phyloP scores from a whole-genome alignment of 2,113 vertebrate species.

The Corythaeola cristata region DNA sequence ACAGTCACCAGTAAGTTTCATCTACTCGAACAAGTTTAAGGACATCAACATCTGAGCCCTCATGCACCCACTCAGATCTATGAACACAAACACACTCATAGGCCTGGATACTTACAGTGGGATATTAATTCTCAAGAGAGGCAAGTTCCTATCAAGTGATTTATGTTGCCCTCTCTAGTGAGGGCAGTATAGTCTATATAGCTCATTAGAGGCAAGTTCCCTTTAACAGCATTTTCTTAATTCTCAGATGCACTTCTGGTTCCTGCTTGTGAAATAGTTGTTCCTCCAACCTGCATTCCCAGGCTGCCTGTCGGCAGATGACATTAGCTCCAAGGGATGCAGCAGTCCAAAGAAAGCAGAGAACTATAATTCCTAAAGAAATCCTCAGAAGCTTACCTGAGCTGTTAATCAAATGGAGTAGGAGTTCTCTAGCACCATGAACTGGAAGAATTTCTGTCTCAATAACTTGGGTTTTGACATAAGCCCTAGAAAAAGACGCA shows the following conservation, averaged over 20 bases:
- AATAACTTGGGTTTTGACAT: slow-evolving; percentile 14
- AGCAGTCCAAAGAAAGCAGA: background rate
- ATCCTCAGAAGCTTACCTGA: slow-evolving; percentile 1
- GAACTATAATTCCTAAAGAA: slow-evolving; percentile 1
- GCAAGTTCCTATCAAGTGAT: background rate
- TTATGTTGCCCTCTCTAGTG: background rate
- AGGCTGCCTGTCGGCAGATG: background rate
- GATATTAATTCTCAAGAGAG: background rate
- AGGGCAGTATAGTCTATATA: background rate
- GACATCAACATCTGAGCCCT: background rate
- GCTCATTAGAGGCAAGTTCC: background rate
- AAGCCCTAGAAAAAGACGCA: slow-evolving; percentile 5
- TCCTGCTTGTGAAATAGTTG: background rate
- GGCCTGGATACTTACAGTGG: background rate
- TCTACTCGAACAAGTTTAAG: background rate
- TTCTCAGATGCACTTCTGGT: background rate
- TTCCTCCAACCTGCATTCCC: background rate
- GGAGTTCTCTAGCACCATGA: background rate
- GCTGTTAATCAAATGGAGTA: background rate
- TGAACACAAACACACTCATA: background rate
- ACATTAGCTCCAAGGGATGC: background rate
- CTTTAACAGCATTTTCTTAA: background rate
- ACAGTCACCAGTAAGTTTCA: background rate
- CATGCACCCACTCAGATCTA: background rate
- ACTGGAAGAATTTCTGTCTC: slow-evolving; percentile 23